Percentiles rank a stretch among this genome's conserved stretches.
These are phyloP conservation scores for Pygathrix nemaeus DNA, from an alignment of 2,113 vertebrate genomes.

Conservation along the genomic window DNA sequence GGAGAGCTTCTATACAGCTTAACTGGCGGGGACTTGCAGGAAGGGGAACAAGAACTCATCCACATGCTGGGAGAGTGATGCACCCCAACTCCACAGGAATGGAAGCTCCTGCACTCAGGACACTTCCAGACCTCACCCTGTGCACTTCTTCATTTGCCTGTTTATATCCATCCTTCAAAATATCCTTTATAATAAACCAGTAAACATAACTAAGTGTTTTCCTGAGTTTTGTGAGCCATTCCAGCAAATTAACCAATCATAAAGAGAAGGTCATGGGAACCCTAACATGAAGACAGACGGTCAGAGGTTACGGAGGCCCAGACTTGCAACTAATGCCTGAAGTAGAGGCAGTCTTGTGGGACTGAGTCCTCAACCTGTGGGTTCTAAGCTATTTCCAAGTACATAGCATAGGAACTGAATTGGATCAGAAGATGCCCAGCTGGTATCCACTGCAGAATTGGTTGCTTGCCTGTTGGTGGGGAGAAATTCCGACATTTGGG, in stretches of 20 bases:
- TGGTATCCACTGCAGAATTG: not conserved
- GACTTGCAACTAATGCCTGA: not conserved
- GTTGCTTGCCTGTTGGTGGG: not conserved
- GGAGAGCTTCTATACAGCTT: not conserved
- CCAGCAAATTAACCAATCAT: not conserved
- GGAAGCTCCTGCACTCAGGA: not conserved
- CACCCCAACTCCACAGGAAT: not conserved
- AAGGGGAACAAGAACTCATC: not conserved
- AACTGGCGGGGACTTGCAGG: not conserved
- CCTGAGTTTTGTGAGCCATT: not conserved
- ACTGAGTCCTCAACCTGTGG: not conserved
- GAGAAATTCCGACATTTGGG: not conserved
- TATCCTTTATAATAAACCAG: not conserved
- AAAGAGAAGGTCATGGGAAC: not conserved
- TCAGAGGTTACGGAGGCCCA: not conserved
- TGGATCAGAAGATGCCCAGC: not conserved
- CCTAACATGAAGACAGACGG: not conserved
- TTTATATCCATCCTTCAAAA: not conserved
- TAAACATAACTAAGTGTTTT: not conserved
- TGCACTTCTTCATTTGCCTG: not conserved
- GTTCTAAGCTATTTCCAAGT: not conserved
- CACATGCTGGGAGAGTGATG: not conserved
- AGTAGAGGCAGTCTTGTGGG: not conserved
- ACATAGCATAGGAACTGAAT: not conserved
- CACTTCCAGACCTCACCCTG: not conserved